These are phyloP conservation scores for Drosophila lowei DNA, from an alignment of 1,140 invertebrate genomes.

Conservation along the genomic window DNA sequence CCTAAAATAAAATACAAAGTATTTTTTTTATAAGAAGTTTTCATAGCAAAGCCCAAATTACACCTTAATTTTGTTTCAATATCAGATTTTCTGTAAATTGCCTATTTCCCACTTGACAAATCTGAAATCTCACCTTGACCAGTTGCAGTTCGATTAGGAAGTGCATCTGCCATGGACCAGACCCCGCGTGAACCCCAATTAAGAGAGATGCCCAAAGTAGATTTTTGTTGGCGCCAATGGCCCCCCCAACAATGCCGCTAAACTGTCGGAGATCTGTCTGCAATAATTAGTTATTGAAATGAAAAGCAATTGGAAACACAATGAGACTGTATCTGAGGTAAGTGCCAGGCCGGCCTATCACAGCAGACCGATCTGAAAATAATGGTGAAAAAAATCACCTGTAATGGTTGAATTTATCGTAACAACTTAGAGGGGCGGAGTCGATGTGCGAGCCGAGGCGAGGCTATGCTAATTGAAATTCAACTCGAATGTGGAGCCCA, in stretches of 20 bases:
- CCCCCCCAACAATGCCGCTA: conserved; percentile 6
- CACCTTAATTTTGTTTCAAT: conserved; percentile 7
- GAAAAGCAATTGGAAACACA: conserved; percentile 15
- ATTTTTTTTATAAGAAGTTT: not conserved
- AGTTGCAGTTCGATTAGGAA: conserved; percentile 48
- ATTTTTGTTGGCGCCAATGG: conserved; percentile 27
- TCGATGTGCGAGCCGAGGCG: not conserved
- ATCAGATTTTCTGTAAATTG: conserved; percentile 33
- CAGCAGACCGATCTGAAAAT: conserved; percentile 5
- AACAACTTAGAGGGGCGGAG: not conserved
- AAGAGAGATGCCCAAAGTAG: not conserved
- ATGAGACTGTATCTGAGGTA: conserved; percentile 9
- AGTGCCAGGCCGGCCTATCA: not conserved
- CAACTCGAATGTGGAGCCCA: not conserved
- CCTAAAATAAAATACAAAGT: not conserved
- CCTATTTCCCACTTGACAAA: conserved; percentile 44
- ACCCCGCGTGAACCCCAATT: conserved; percentile 10
- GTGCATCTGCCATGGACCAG: conserved; percentile 32
- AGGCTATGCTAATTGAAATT: conserved; percentile 4
- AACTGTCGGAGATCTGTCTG: conserved; percentile 43
- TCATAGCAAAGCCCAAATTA: not conserved
- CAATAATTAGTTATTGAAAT: conserved; percentile 48
- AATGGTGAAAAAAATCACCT: not conserved
- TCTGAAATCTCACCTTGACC: conserved; percentile 33
- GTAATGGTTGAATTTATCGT: conserved; percentile 2